A percentile compares a stretch with the other conserved stretches of the same genome.
These are phyloP conservation scores for Sesia bembeciformis DNA, from an alignment of 2,888 invertebrate species.

Conservation along the genomic window DNA sequence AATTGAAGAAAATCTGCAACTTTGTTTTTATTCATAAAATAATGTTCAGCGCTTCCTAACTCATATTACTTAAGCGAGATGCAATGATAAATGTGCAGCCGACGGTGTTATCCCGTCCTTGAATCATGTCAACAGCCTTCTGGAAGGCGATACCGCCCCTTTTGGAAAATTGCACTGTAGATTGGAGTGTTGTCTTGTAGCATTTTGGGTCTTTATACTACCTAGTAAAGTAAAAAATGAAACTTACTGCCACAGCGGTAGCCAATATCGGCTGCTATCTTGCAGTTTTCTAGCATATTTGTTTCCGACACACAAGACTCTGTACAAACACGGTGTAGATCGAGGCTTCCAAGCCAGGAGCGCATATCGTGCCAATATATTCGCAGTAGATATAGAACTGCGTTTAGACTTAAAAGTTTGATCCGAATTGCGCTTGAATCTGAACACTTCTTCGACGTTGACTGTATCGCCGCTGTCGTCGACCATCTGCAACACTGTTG, in stretches of 20 bases:
- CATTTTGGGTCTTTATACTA: too few relatives aligned
- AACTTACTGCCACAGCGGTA: constrained; percentile 84
- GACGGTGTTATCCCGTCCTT: too few relatives aligned
- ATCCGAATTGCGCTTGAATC: constrained; percentile 41
- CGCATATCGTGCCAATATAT: constrained; percentile 68
- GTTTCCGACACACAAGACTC: constrained; percentile 80
- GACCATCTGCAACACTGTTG: constrained; percentile 63
- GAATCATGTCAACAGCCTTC: too few relatives aligned
- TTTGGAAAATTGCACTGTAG: too few relatives aligned
- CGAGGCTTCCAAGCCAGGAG: constrained; percentile 65
- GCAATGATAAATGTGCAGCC: too few relatives aligned
- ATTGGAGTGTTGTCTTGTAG: too few relatives aligned
- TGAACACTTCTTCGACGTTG: constrained; percentile 58
- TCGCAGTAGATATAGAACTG: constrained; percentile 58
- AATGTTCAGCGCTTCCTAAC: too few relatives aligned
- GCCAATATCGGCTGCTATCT: constrained; percentile 77
- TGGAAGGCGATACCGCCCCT: too few relatives aligned
- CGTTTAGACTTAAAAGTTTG: constrained; percentile 32
- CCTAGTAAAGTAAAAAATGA: not conserved
- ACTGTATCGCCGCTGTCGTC: constrained; percentile 46
- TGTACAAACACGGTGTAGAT: constrained; percentile 76
- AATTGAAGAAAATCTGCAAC: too few relatives aligned
- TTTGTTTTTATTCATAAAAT: too few relatives aligned
- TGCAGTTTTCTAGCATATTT: constrained; percentile 70
- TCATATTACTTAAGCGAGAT: too few relatives aligned